Percentiles rank a stretch among this genome's conserved stretches.
Conservation (phyloP, 2,113 vertebrate genomes). For the Thoracochromis brauschi region DNA sequence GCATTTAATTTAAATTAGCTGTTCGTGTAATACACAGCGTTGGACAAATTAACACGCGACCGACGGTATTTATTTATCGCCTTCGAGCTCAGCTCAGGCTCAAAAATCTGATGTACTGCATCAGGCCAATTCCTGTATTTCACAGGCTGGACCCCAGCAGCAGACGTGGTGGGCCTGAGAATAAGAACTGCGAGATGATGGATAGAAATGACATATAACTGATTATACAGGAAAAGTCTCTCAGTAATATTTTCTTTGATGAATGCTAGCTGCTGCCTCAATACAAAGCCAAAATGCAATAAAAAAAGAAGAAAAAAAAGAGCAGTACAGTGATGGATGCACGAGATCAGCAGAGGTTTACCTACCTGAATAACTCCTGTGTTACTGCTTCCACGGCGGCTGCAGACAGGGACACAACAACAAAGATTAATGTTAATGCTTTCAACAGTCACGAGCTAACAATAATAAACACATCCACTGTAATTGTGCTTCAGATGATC, state of each 20-base stretch:
- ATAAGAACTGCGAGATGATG: not conserved
- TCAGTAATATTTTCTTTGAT: not conserved
- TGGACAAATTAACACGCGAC: not conserved
- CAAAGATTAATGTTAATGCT: not conserved
- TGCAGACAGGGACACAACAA: slow-evolving; percentile 35
- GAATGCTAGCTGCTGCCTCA: not conserved
- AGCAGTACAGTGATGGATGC: not conserved
- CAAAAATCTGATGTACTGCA: not conserved
- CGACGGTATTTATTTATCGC: not conserved
- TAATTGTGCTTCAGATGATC: not conserved
- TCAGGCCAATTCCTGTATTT: not conserved
- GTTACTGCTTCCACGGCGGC: slow-evolving; percentile 89
- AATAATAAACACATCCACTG: not conserved
- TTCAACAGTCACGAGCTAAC: not conserved
- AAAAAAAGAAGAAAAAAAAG: not conserved
- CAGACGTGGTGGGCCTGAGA: not conserved
- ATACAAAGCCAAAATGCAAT: not conserved
- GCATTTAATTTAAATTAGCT: not conserved
- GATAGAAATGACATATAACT: not conserved
- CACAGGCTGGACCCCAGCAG: not conserved
- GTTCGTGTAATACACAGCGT: not conserved
- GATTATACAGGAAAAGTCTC: not conserved
- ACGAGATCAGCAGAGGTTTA: not conserved
- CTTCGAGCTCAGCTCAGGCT: not conserved
- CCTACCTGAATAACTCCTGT: slow-evolving; percentile 94